Percentiles rank a stretch among this genome's conserved stretches.
phyloP scores from a whole-genome alignment of 2,888 invertebrate genomes.

The Drosophila maculinotata region DNA sequence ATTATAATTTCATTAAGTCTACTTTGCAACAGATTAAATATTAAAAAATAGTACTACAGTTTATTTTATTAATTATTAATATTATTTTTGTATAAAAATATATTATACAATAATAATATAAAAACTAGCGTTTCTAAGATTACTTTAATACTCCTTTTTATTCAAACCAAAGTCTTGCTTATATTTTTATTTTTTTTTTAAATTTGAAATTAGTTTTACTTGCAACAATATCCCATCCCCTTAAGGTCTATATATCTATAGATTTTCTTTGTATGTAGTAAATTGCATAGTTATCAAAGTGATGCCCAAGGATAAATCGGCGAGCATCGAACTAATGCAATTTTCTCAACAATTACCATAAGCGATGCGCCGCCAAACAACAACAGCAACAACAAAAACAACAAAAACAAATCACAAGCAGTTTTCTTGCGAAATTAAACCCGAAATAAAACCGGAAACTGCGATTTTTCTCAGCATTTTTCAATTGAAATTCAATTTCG shows the following conservation, averaged over 20 bases:
- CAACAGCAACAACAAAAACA: slow-evolving; percentile 5
- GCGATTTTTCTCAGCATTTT: slow-evolving; percentile 48
- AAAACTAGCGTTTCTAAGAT: no score
- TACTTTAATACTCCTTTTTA: no score
- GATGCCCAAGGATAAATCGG: slow-evolving; percentile 55
- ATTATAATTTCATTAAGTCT: no score
- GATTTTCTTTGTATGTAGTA: slow-evolving; percentile 10
- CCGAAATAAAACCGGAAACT: slow-evolving; percentile 17
- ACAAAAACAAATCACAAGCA: slow-evolving; percentile 34
- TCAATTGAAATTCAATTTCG: slow-evolving; percentile 69
- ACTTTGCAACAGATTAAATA: no score
- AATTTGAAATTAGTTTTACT: neutral
- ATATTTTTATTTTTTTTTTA: no score
- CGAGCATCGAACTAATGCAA: slow-evolving; percentile 42
- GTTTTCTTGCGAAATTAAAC: slow-evolving; percentile 25
- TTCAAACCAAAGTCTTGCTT: no score
- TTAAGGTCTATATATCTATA: neutral
- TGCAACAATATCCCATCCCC: slow-evolving; percentile 2
- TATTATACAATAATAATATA: no score
- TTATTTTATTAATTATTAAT: no score
- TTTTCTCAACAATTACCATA: slow-evolving; percentile 53
- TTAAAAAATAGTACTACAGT: no score
- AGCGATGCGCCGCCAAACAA: slow-evolving; percentile 7
- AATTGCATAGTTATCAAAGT: slow-evolving; percentile 43
- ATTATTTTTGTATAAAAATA: no score